These are phyloP conservation scores for Anoplophora glabripennis DNA, from an alignment of 1,140 invertebrate species.

Conservation along the genomic window DNA sequence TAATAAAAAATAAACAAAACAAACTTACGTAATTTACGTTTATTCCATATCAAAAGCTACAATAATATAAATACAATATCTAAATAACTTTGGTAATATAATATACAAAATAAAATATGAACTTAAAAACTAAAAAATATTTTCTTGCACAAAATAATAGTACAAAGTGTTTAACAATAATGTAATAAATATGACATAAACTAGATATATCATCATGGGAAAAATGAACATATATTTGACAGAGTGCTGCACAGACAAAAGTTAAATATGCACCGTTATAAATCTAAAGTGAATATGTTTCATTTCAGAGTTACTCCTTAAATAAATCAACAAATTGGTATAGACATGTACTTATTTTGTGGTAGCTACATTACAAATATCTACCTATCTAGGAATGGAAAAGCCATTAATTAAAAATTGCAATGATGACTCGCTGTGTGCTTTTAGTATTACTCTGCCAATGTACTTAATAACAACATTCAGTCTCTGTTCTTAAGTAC, in stretches of 20 bases:
- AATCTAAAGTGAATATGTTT: background rate
- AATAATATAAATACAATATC: slow-evolving; percentile 28
- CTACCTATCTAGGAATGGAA: slow-evolving; percentile 1
- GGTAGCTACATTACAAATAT: background rate
- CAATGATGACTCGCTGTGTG: background rate
- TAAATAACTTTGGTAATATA: slow-evolving; percentile 31
- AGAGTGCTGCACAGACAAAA: too few species aligned
- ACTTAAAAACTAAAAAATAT: background rate
- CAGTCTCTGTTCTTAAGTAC: slow-evolving; percentile 11
- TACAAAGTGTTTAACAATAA: slow-evolving; percentile 9
- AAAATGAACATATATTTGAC: too few species aligned
- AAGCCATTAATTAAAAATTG: background rate
- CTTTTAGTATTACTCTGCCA: background rate
- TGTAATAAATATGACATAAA: background rate
- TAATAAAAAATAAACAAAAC: too few species aligned
- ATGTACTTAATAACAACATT: slow-evolving; percentile 7
- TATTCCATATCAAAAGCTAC: slow-evolving; percentile 35
- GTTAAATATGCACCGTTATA: background rate
- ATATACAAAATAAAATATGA: slow-evolving; percentile 17
- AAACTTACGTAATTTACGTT: slow-evolving; percentile 1
- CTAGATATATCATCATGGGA: background rate
- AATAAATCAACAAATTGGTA: too few species aligned
- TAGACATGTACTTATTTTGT: too few species aligned
- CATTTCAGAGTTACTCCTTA: too few species aligned
- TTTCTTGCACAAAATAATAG: slow-evolving; percentile 2